Conservation (phyloP, 2,888 invertebrate species). For the Agelastica alni region DNA sequence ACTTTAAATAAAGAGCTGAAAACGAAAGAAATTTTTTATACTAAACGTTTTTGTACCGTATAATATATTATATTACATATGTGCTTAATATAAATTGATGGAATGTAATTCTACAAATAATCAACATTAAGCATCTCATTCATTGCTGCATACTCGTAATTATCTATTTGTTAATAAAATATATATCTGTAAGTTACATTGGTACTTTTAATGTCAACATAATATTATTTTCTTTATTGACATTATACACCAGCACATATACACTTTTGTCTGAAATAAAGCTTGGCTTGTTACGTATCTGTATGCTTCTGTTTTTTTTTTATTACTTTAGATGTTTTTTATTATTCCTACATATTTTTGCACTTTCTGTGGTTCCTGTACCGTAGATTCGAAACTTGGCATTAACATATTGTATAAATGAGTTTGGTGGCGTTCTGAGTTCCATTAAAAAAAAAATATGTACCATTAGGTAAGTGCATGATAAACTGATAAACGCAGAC, state of each 20-base stretch:
- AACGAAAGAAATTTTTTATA: no score
- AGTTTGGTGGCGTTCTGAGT: no score
- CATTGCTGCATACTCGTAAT: constrained; percentile 21
- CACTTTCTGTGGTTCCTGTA: neutral
- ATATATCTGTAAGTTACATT: constrained; percentile 23
- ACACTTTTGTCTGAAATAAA: constrained; percentile 27
- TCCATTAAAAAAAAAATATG: no score
- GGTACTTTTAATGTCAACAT: constrained; percentile 24
- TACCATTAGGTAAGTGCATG: no score
- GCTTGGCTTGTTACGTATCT: constrained; percentile 36
- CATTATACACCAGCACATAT: constrained; percentile 32
- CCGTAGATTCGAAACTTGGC: constrained; percentile 4
- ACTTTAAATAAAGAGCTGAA: no score
- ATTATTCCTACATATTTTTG: no score
- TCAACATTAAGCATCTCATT: constrained; percentile 23
- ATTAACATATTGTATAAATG: neutral
- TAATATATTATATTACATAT: no score
- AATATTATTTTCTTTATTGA: constrained; percentile 25
- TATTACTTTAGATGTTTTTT: no score
- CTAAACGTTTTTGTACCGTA: no score
- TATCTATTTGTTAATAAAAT: constrained; percentile 23
- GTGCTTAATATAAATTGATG: no score
- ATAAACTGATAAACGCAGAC: no score
- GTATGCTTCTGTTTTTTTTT: constrained; percentile 31
- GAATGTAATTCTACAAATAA: constrained; percentile 18